Percentiles rank a stretch among this genome's conserved stretches.
Conservation (phyloP, 2,113 vertebrate genomes). For the Rhineura floridana region DNA sequence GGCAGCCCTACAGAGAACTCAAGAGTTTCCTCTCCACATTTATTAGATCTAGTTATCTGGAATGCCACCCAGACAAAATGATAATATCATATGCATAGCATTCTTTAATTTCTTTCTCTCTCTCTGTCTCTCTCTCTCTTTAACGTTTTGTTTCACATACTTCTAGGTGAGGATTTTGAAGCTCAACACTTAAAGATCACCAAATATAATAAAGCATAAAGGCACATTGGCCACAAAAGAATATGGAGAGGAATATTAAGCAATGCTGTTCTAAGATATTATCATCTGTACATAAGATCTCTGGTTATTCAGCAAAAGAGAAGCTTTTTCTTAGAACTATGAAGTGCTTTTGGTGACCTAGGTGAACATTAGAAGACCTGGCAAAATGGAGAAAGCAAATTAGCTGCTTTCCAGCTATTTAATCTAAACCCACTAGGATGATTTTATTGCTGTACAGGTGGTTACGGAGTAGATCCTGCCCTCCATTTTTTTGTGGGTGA, state of each 20-base stretch:
- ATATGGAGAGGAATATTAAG: not conserved
- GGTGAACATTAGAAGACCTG: not conserved
- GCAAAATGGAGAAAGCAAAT: not conserved
- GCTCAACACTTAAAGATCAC: constrained; percentile 42
- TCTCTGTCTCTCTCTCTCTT: not conserved
- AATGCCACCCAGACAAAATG: constrained; percentile 62
- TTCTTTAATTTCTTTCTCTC: not conserved
- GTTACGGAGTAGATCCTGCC: too few species aligned
- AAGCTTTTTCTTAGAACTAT: not conserved
- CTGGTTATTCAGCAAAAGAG: not conserved
- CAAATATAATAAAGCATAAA: constrained; percentile 28
- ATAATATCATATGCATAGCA: constrained; percentile 63
- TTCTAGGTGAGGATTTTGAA: constrained; percentile 40
- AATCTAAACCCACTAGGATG: too few species aligned
- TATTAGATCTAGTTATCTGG: constrained; percentile 66
- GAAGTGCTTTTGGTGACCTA: not conserved
- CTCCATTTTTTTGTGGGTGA: too few species aligned
- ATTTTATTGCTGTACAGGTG: too few species aligned
- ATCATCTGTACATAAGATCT: not conserved
- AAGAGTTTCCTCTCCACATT: constrained; percentile 58
- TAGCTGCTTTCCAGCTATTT: too few species aligned
- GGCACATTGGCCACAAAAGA: not conserved
- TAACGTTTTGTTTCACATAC: constrained; percentile 52
- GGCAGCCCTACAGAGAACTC: constrained; percentile 57
- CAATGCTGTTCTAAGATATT: not conserved